phyloP scores from a whole-genome alignment of 2,797 vertebrate species.

The Enteromius thamalakanensis region DNA sequence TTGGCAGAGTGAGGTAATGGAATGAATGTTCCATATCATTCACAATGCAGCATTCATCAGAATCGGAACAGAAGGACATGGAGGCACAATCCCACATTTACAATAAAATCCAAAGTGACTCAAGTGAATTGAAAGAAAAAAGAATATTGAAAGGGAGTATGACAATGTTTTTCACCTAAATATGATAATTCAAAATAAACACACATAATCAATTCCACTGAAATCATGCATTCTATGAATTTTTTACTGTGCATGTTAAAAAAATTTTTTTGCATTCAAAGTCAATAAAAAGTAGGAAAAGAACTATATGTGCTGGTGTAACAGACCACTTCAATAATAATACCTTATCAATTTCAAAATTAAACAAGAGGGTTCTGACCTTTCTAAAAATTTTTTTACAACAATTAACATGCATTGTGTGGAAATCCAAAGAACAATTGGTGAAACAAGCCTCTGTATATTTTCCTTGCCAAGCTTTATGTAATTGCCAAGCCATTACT shows the following conservation, averaged over 20 bases:
- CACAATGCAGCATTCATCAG: constrained; percentile 40
- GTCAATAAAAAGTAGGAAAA: background rate
- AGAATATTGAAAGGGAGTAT: background rate
- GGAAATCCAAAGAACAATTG: background rate
- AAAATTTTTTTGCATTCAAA: background rate
- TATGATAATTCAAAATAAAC: background rate
- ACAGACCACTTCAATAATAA: background rate
- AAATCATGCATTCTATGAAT: background rate
- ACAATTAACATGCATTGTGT: constrained; percentile 4
- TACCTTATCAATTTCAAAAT: background rate
- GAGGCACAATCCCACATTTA: constrained; percentile 4
- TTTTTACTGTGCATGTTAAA: background rate
- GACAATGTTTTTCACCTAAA: background rate
- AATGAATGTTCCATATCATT: constrained; percentile 9
- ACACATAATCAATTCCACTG: background rate
- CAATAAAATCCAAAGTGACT: background rate
- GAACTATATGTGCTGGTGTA: background rate
- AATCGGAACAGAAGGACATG: background rate
- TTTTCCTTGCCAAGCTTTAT: constrained; percentile 24
- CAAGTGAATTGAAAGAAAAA: background rate
- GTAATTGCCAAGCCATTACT: background rate
- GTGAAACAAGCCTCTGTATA: constrained; percentile 1
- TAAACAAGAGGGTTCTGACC: background rate
- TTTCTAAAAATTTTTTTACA: background rate
- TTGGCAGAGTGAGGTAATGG: constrained; percentile 15